phyloP scores from a whole-genome alignment of 2,888 invertebrate species.

The Germaria angustata region DNA sequence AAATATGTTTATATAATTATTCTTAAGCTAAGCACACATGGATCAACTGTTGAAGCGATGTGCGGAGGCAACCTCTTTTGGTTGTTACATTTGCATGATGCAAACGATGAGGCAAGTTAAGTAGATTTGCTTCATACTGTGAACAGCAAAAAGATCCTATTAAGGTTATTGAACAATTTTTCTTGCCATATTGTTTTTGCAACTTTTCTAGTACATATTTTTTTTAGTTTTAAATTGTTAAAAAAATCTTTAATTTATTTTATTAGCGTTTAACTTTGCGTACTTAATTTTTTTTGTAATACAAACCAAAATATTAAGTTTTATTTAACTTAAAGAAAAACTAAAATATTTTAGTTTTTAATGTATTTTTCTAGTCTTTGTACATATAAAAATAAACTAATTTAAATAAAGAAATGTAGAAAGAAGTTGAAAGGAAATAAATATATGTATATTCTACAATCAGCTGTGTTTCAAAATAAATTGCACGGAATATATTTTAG shows the following conservation, averaged over 20 bases:
- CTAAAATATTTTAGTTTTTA: background rate
- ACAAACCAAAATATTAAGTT: background rate
- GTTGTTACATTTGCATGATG: too few relatives aligned
- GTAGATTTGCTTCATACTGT: too few relatives aligned
- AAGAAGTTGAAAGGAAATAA: background rate
- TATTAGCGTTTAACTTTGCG: constrained; percentile 11
- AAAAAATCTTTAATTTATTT: constrained; percentile 24
- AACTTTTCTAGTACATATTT: constrained; percentile 19
- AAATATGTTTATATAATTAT: constrained; percentile 2
- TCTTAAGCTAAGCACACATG: background rate
- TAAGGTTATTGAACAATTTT: constrained; percentile 20
- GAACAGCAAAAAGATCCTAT: background rate
- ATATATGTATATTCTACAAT: background rate
- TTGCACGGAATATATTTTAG: too few relatives aligned
- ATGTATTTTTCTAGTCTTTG: constrained; percentile 63
- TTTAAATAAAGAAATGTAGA: constrained; percentile 53
- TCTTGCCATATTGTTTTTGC: constrained; percentile 50
- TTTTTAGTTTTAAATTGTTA: constrained; percentile 38
- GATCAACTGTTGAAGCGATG: too few relatives aligned
- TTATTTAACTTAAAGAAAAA: constrained; percentile 4
- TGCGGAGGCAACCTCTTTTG: too few relatives aligned
- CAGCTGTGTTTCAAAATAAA: too few relatives aligned
- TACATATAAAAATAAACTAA: constrained; percentile 38
- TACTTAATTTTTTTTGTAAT: constrained; percentile 20
- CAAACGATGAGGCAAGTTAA: too few relatives aligned